A percentile compares a stretch with the other conserved stretches of the same genome.
Evolutionary conservation across 2,113 vertebrate species (phyloP).

Genomic region (Mirounga angustirostris): DNA sequence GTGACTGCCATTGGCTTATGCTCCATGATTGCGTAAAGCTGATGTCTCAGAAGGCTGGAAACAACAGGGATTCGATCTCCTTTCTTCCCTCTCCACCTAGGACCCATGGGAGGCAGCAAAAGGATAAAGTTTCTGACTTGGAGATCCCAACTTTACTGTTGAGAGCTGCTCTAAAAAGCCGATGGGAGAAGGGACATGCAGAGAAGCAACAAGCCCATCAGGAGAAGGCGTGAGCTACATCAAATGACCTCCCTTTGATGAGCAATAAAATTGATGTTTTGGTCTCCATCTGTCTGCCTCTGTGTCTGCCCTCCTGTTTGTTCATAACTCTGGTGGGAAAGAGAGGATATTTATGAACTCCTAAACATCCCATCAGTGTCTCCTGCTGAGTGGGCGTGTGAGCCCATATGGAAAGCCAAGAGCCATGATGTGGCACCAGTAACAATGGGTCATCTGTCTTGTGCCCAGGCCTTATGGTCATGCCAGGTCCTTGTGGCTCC

Average conservation of each 20-base stretch:
- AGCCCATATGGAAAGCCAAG: neutral
- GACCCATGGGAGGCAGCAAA: neutral
- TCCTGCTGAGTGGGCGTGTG: neutral
- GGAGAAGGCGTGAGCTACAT: neutral
- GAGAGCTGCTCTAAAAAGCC: neutral
- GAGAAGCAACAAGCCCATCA: neutral
- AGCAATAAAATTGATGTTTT: neutral
- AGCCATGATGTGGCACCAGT: neutral
- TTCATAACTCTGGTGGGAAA: neutral
- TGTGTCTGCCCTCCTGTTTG: neutral
- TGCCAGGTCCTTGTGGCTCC: neutral
- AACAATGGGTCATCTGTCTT: too few species aligned
- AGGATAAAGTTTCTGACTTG: neutral
- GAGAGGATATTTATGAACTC: neutral
- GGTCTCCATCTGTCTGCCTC: neutral
- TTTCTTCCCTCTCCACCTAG: neutral
- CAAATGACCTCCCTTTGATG: fast-evolving
- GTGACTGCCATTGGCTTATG: fast-evolving
- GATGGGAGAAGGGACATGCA: neutral
- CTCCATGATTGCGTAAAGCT: fast-evolving
- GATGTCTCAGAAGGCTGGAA: neutral
- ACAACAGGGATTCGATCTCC: neutral
- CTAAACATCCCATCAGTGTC: neutral
- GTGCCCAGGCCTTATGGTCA: neutral
- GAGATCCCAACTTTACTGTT: neutral